Base-by-base conservation (phyloP, 2,888 invertebrate species). In the Eupithecia exiguata region DNA sequence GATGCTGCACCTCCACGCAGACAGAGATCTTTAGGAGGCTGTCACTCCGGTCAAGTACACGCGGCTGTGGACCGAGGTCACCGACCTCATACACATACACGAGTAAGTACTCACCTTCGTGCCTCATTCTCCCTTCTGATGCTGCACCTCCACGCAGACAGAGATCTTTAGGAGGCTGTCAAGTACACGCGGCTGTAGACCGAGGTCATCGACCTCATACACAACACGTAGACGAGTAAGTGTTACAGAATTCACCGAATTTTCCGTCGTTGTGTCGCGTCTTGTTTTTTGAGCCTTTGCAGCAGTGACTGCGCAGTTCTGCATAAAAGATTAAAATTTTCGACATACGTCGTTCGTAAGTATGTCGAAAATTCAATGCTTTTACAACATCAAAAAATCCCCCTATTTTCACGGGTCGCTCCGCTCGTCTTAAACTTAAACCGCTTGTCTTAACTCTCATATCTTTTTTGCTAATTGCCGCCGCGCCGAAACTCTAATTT, bases 21-120 rank as follows among this genome's bases (percentile, higher is more conserved):
- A 99, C 94, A 95, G 99, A 80, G 99, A 99, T 95, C 99, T 99
- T 5, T 99, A 99, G 92, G 99, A 99, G 92, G 98, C 98, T 46
- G 99, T 99, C 63, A 99, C 98, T n/a, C 99, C 99, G 0, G 99
- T 99, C 66, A 99, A 99, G 92, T 99, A 99, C 95, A 99, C 99
- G 12, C 95, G 99, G 9, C 95, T 99, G 1, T 99, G 99, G 99
- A 98, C 98, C 61, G 99, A 99, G 94, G 99, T 99, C 84, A 98
- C 99, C 74, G 96, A 97, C 74, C 96, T 97, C 89, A 98, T 99
- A 95, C 98, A 98, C 74, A 98, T 99, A 81, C 96, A 97, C 85
- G 98, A 99, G 99, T 99, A 90, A 96, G n/a, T n/a, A n/a, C n/a
- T n/a, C n/a, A n/a, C n/a, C 94, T 99, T 80, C 96, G 99, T 69